These are phyloP conservation scores for Brachylomia viminalis DNA, from an alignment of 2,888 invertebrate genomes.

Conservation along the genomic window DNA sequence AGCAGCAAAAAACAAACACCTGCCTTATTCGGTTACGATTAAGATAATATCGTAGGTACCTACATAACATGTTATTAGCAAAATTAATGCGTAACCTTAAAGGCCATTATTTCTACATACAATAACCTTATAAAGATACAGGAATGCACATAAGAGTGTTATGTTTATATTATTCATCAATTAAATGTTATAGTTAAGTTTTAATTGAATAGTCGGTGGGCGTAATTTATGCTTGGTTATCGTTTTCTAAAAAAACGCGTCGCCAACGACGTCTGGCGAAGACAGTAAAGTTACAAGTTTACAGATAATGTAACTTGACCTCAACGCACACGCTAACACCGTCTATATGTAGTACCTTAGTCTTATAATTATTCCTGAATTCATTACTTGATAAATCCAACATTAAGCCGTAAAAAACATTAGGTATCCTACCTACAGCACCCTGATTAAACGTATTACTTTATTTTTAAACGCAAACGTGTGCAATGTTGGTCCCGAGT, in stretches of 20 bases:
- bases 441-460: constrained; percentile 67
- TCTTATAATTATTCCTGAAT: constrained; percentile 67
- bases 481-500: constrained; percentile 33
- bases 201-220: constrained; percentile 49
- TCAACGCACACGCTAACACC: constrained; percentile 39
- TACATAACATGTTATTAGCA: background rate
- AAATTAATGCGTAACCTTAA: constrained; percentile 14
- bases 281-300: constrained; percentile 56
- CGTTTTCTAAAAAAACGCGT: constrained; percentile 39
- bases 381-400: constrained; percentile 63
- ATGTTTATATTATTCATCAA: constrained; percentile 40
- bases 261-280: constrained; percentile 1
- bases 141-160: constrained; percentile 12
- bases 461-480: constrained; percentile 57
- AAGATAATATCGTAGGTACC: constrained; percentile 1
- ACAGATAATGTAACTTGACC: constrained; percentile 57
- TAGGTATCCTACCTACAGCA: constrained; percentile 54
- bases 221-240: constrained; percentile 32
- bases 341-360: constrained; percentile 55
- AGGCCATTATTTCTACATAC: constrained; percentile 21
- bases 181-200: constrained; percentile 37
- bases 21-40: constrained; percentile 14
- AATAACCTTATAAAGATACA: constrained; percentile 16
- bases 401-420: constrained; percentile 69
- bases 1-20: constrained; percentile 16